Evolutionary conservation across 2,797 vertebrate genomes (phyloP).

Genomic region (Spinus pinus): DNA sequence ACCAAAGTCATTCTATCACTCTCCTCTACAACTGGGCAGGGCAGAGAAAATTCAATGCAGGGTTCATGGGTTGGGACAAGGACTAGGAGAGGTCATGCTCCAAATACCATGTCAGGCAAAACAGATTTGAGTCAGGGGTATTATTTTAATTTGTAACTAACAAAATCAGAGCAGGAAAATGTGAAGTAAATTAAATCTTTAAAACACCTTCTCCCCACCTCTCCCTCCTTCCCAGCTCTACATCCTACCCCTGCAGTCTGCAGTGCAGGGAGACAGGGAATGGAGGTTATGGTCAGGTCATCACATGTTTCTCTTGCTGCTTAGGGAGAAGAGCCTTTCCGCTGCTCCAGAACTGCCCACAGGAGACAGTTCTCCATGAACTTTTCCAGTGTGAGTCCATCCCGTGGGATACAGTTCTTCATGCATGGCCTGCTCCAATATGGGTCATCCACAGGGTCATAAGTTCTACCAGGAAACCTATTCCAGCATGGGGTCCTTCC

Average conservation of each 20-base stretch:
- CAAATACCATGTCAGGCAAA: background rate
- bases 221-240: background rate
- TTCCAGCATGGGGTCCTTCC: background rate
- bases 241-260: background rate
- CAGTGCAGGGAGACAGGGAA: background rate
- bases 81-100: background rate
- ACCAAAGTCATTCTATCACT: background rate
- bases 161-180: background rate
- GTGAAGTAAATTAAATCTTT: background rate
- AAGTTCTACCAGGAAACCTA: no score
- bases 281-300: background rate
- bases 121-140: background rate
- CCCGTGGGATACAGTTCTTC: background rate
- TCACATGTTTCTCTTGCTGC: background rate
- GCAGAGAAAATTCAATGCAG: background rate
- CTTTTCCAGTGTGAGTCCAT: fast-evolving
- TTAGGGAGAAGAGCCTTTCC: background rate
- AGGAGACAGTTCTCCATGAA: background rate
- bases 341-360: background rate
- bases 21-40: background rate
- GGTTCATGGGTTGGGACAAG: background rate
- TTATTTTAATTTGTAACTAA: background rate
- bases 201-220: background rate
- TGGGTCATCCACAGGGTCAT: background rate
- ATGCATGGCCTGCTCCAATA: background rate